A percentile compares a stretch with the other conserved stretches of the same genome.
Evolutionary conservation across 2,888 invertebrate species (phyloP).

Genomic region (Melolontha melolontha): DNA sequence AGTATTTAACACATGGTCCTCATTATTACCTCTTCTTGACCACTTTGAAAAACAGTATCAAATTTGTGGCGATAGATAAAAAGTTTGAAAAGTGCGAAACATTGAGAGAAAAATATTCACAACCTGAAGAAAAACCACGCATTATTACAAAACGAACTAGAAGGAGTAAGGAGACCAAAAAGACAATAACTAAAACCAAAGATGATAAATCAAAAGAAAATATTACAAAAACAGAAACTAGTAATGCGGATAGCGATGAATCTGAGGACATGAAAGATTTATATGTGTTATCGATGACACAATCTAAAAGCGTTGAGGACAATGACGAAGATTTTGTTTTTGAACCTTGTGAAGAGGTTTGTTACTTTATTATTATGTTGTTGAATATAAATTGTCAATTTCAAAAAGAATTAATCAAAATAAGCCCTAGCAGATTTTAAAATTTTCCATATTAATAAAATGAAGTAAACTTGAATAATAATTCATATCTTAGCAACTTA

Average conservation of each 20-base stretch:
- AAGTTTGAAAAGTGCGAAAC: slow-evolving; percentile 61
- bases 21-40: slow-evolving; percentile 73
- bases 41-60: slow-evolving; percentile 72
- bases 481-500: too few species aligned
- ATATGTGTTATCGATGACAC: slow-evolving; percentile 79
- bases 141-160: slow-evolving; percentile 2
- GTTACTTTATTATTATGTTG: slow-evolving; percentile 13
- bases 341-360: slow-evolving; percentile 75
- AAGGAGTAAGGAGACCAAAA: slow-evolving; percentile 49
- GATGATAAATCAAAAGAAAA: slow-evolving; percentile 50
- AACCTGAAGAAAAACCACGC: slow-evolving; percentile 22
- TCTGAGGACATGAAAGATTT: slow-evolving; percentile 70
- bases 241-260: slow-evolving; percentile 61
- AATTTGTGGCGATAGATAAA: slow-evolving; percentile 70
- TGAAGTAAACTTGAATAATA: too few species aligned
- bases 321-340: slow-evolving; percentile 65
- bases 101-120: slow-evolving; percentile 56
- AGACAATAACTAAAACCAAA: slow-evolving; percentile 45
- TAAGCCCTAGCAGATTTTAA: too few species aligned
- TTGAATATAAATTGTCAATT: too few species aligned
- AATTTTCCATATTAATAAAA: too few species aligned
- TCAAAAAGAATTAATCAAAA: too few species aligned
- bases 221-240: slow-evolving; percentile 55
- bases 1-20: slow-evolving; percentile 74
- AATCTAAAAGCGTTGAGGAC: slow-evolving; percentile 59